These are phyloP conservation scores for Drosophila incognita DNA, from an alignment of 2,888 invertebrate species.

Conservation along the genomic window DNA sequence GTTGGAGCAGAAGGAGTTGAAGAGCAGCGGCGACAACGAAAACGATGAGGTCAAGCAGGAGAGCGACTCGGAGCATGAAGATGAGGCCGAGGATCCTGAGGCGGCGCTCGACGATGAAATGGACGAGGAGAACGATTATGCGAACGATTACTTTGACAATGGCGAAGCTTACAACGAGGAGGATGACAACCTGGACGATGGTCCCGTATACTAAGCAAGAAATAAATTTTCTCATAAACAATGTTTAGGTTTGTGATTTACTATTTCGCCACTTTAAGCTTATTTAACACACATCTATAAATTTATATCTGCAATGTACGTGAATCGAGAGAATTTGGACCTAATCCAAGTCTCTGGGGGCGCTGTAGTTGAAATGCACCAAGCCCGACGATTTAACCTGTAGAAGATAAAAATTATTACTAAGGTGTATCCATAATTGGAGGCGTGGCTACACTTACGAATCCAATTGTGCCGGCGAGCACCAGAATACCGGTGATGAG, in stretches of 20 bases:
- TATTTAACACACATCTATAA: conserved; percentile 66
- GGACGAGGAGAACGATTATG: conserved; percentile 95
- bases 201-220: conserved; percentile 88
- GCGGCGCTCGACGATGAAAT: conserved; percentile 89
- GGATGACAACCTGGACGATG: conserved; percentile 94
- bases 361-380: conserved; percentile 88
- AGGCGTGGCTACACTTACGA: conserved; percentile 68
- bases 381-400: conserved; percentile 88
- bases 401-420: conserved; percentile 53
- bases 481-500: conserved; percentile 87
- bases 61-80: conserved; percentile 86
- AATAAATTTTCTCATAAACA: conserved; percentile 37
- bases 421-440: neutral
- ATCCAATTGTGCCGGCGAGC: conserved; percentile 83
- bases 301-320: conserved; percentile 48
- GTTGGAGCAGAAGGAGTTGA: conserved; percentile 88
- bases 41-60: conserved; percentile 87
- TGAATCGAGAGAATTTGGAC: conserved; percentile 16
- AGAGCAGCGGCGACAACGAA: conserved; percentile 86
- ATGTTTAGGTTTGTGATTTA: conserved; percentile 64
- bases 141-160: conserved; percentile 94
- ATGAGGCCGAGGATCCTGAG: conserved; percentile 76
- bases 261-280: conserved; percentile 66
- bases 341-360: conserved; percentile 87
- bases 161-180: conserved; percentile 95